Base-by-base conservation (phyloP, 2,888 invertebrate species). In the Microctonus hyperodae region DNA sequence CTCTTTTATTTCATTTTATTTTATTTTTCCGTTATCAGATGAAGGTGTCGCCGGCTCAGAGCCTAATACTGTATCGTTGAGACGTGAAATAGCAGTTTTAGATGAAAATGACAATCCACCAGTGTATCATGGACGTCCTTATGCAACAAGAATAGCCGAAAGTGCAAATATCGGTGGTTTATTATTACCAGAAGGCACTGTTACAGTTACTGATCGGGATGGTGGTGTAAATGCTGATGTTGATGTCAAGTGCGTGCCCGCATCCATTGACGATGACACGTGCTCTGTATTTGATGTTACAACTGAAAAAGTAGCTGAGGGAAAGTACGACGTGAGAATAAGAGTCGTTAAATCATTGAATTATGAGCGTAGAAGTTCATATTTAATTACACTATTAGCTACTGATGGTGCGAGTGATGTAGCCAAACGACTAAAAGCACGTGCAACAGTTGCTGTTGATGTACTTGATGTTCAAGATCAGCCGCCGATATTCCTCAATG, bases 101-200 rank as follows among this genome's bases (percentile, higher is more conserved):
- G 95, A 95, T 76, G 90, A 90, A 22, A 95, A 95, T 77, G 95
- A 95, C 82, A 95, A 94, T 79, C 86, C 89, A 0, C 94, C 94
- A 0, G 86, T 88, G 13, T 94, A 93, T 78, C 87, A 89, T 72
- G 91, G 90, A 44, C 85, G 92, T 35, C 93, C 93, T 0, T 93
- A 93, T 76, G 88, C 90, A 33, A 88, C 91, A 1, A 89, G 88
- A 69, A 88, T 92, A 0, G 89, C 90, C 68, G 93, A 94, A 82
- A 89, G 90, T 11, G 86, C 90, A 1, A 79, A 86, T 2, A 86
- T 91, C 1, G 92, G 91, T 1, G 87, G 87, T 7, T 86, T 88
- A 57, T 85, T 94, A 51, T 87, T 88, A 80, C 88, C 87, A 71
- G 60, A 76, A 25, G 81, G 79, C 13, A 84, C 72, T 64, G 90